Conservation (phyloP, 2,888 invertebrate species). For the Phymatocera aterrima region DNA sequence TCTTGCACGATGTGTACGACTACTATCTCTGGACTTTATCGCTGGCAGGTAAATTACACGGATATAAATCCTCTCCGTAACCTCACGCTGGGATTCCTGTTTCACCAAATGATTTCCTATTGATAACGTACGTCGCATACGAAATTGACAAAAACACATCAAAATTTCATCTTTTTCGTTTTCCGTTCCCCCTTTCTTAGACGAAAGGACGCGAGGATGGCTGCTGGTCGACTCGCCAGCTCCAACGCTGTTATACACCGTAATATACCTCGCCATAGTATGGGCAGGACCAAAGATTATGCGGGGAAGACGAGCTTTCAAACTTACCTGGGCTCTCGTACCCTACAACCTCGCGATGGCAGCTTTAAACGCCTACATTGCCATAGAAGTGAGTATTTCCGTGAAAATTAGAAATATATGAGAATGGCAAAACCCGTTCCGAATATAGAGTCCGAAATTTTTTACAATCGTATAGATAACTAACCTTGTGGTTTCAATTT, state of each 20-base stretch:
- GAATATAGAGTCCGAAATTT: not conserved
- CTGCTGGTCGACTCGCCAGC: constrained; percentile 88
- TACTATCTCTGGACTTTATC: constrained; percentile 88
- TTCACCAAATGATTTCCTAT: not conserved
- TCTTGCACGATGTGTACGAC: constrained; percentile 77
- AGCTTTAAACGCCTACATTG: constrained; percentile 88
- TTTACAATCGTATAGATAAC: not conserved
- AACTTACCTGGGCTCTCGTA: constrained; percentile 85
- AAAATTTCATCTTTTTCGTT: not conserved
- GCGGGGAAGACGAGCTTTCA: constrained; percentile 85
- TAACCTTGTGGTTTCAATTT: constrained; percentile 38
- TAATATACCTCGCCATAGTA: constrained; percentile 86
- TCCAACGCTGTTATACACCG: constrained; percentile 83
- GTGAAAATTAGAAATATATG: no score
- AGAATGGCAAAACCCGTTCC: not conserved
- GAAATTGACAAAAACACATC: not conserved
- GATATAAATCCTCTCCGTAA: not conserved
- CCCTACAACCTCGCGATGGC: constrained; percentile 92
- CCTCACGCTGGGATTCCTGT: not conserved
- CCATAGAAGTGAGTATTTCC: constrained; percentile 79
- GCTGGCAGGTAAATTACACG: constrained; percentile 80
- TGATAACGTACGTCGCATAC: not conserved
- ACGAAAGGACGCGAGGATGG: constrained; percentile 90
- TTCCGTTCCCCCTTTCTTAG: constrained; percentile 75
- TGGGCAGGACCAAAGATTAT: constrained; percentile 89